These are phyloP conservation scores for Thumatha senex DNA, from an alignment of 2,888 invertebrate species.

Conservation along the genomic window DNA sequence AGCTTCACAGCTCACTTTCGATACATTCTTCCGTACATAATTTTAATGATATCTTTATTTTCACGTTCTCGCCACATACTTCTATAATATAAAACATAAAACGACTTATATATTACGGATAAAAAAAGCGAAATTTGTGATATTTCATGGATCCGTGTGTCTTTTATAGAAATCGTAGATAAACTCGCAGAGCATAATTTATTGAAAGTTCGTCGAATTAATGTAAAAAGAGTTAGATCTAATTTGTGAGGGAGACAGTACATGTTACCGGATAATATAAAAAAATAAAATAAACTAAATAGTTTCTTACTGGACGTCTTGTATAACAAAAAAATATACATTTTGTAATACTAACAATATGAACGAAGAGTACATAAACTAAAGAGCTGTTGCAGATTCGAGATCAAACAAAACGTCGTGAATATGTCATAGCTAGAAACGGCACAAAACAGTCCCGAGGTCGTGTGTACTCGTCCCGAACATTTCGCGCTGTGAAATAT, in stretches of 20 bases:
- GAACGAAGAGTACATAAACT: conserved; percentile 51
- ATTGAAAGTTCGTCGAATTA: conserved; percentile 15
- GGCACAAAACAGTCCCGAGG: conserved; percentile 35
- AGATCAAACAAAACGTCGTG: conserved; percentile 71
- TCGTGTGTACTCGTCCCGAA: conserved; percentile 54
- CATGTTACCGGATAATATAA: conserved; percentile 33
- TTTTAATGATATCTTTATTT: conserved; percentile 51
- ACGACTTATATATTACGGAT: conserved; percentile 40
- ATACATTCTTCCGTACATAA: conserved; percentile 62
- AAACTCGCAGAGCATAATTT: conserved; percentile 18
- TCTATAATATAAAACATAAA: conserved; percentile 44
- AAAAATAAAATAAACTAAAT: conserved; percentile 48
- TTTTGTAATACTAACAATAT: conserved; percentile 54
- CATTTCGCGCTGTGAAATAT: conserved; percentile 74
- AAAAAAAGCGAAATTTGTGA: conserved; percentile 32
- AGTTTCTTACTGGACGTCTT: conserved; percentile 43
- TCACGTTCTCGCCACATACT: conserved; percentile 37
- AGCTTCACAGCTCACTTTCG: conserved; percentile 72
- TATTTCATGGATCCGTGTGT: conserved; percentile 30
- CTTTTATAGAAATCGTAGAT: conserved; percentile 28
- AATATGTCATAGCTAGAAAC: conserved; percentile 72
- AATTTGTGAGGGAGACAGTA: conserved; percentile 57
- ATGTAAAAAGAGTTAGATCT: conserved; percentile 34
- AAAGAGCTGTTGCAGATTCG: conserved; percentile 65
- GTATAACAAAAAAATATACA: conserved; percentile 63